A percentile compares a stretch with the other conserved stretches of the same genome.
phyloP scores from a whole-genome alignment of 2,888 invertebrate genomes.

The Lepidonotus clava region DNA sequence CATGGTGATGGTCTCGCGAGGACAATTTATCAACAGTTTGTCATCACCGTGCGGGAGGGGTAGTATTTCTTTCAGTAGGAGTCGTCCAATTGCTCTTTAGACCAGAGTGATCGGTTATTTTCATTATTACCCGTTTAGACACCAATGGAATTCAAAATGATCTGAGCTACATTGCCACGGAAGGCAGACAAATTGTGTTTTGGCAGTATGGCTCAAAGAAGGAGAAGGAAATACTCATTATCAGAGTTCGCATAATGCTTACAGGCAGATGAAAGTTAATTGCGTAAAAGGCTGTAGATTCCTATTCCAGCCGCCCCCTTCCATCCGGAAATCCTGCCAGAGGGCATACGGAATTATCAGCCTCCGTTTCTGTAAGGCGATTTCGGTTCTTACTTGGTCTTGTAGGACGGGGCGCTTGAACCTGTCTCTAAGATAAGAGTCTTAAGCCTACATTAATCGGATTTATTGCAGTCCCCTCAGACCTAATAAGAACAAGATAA shows the following conservation, averaged over 20 bases:
- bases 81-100: background rate
- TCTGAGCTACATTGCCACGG: too few relatives aligned
- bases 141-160: background rate
- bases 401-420: background rate
- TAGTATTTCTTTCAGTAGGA: background rate
- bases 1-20: constrained; percentile 1
- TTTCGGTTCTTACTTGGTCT: background rate
- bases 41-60: background rate
- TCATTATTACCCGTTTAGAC: background rate
- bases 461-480: constrained; percentile 10
- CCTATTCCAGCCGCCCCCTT: background rate
- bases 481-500: constrained; percentile 20
- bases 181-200: background rate
- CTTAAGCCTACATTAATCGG: background rate
- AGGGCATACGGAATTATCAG: background rate
- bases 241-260: background rate
- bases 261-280: background rate
- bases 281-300: background rate
- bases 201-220: background rate
- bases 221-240: background rate
- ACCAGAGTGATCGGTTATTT: background rate
- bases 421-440: background rate
- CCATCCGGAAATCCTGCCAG: background rate
- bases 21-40: constrained; percentile 31
- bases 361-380: background rate